Evolutionary conservation across 2,888 invertebrate genomes (phyloP).

Genomic region (Lasioglossum calceatum): DNA sequence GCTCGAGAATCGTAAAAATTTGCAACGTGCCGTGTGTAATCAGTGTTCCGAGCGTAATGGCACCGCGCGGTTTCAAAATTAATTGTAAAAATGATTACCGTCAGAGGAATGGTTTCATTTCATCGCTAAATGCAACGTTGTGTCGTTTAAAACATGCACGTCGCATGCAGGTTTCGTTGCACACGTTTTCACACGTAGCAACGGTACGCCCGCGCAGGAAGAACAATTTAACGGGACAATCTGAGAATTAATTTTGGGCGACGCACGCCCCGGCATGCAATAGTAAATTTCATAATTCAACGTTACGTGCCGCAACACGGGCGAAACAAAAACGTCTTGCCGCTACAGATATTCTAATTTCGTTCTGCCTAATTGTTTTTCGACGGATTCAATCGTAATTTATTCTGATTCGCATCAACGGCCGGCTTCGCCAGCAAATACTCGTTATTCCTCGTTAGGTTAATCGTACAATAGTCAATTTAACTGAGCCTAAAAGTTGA

Average conservation of each 20-base stretch:
- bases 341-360: conserved; percentile 32
- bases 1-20: background rate
- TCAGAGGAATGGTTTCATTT: background rate
- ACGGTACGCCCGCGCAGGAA: background rate
- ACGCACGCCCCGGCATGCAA: background rate
- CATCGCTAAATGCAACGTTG: background rate
- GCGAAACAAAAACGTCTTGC: conserved; percentile 14
- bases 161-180: conserved; percentile 3
- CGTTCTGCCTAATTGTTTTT: conserved; percentile 9
- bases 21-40: background rate
- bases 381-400: conserved; percentile 14
- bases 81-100: conserved; percentile 13
- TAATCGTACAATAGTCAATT: background rate
- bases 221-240: conserved; percentile 25
- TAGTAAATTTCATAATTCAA: conserved; percentile 20
- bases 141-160: conserved; percentile 16
- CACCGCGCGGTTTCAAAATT: background rate
- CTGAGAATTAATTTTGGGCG: conserved; percentile 32
- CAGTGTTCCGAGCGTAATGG: background rate
- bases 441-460: background rate
- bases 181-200: conserved; percentile 28
- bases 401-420: background rate
- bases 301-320: background rate
- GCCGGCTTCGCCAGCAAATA: background rate
- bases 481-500: background rate